Base-by-base conservation (phyloP, 1,140 invertebrate genomes). In the Drosophila miranda region DNA sequence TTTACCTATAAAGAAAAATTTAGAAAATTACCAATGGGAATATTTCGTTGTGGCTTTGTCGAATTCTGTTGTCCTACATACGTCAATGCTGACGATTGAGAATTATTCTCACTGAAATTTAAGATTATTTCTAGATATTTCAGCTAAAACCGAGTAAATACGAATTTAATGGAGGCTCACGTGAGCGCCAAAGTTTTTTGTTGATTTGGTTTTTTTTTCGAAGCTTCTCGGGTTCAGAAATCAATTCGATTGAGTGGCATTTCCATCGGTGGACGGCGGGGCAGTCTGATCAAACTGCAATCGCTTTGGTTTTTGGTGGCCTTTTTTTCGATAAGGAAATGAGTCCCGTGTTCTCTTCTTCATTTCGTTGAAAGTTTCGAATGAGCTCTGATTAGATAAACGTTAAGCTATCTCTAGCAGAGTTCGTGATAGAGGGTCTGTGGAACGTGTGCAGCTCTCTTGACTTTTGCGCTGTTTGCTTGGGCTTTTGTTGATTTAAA, bases 71-170 rank as follows among this genome's bases (percentile, higher is more conserved):
- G 52, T 53, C 3, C 16, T 30, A 30, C 52, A 16, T 45, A 79
- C 77, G 77, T 75, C 77, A 79, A 79, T 75, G 52, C 56, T 60
- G 56, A 51, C 41, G 51, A 41, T 52, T 41, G 42, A 42, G 6
- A 44, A 55, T 16, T 62, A 13, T 48, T 66, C 28, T 34, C 42
- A 38, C 34, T 16, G 50, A 54, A 48, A 13, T 57, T 46, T 38
- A 21, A 14, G 23, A 49, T 26, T 57, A 49, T 48, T 59, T 21
- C 43, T 52, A 68, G 19, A 19, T 5, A 51, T 48, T 49, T 49
- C 9, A 30, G 16, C 26, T 30, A 42, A 62, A 53, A 48, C 2
- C 23, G 23, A 23, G 23, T 5, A 26, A 49, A 60, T 48, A 41
- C 26, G 14, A 23, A 14, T 66, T 51, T 50, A 14, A 7, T 53